phyloP scores from a whole-genome alignment of 2,113 vertebrate species.

The Rhineura floridana region DNA sequence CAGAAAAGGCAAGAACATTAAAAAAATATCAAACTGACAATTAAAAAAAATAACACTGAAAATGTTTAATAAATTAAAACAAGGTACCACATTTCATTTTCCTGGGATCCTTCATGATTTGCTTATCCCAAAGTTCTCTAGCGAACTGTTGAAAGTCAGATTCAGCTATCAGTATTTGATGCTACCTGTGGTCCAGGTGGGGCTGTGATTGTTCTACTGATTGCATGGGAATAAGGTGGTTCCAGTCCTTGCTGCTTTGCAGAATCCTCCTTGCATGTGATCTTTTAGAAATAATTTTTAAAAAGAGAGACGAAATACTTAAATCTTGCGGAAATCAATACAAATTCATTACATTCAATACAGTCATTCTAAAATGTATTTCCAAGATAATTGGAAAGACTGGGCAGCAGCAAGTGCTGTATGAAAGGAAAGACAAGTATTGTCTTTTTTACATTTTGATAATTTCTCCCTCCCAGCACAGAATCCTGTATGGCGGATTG shows the following conservation, averaged over 20 bases:
- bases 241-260: slow-evolving; percentile 86
- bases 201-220: slow-evolving; percentile 55
- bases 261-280: slow-evolving; percentile 75
- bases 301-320: slow-evolving; percentile 19
- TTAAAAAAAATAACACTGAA: slow-evolving; percentile 65
- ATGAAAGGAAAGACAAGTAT: not conserved
- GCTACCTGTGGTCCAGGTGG: slow-evolving; percentile 55
- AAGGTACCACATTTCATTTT: slow-evolving; percentile 42
- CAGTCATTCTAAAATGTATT: not conserved
- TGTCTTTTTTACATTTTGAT: not conserved
- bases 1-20: slow-evolving; percentile 64
- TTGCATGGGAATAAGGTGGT: slow-evolving; percentile 78
- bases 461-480: too few relatives aligned
- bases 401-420: not conserved
- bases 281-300: slow-evolving; percentile 59
- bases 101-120: slow-evolving; percentile 37
- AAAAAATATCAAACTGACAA: slow-evolving; percentile 57
- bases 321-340: not conserved
- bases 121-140: slow-evolving; percentile 46
- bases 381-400: not conserved
- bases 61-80: slow-evolving; percentile 82
- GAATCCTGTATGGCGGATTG: not conserved
- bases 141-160: accelerated
- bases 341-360: not conserved
- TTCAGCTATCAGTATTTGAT: slow-evolving; percentile 34